A percentile compares a stretch with the other conserved stretches of the same genome.
These are phyloP conservation scores for Trididemnum clinides DNA, from an alignment of 23 tunicate species.

Conservation along the genomic window DNA sequence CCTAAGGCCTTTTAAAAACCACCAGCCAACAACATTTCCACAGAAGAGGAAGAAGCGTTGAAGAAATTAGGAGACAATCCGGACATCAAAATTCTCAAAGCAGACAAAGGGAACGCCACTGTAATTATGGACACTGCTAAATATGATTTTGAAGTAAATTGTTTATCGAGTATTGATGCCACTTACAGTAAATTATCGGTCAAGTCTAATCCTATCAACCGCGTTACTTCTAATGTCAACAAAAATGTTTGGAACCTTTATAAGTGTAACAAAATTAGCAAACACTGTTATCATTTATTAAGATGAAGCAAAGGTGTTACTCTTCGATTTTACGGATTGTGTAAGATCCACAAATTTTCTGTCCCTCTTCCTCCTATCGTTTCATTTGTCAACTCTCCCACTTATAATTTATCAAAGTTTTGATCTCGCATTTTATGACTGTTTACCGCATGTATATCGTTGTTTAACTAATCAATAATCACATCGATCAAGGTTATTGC, in stretches of 20 bases:
- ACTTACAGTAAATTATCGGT: background rate
- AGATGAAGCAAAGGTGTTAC: background rate
- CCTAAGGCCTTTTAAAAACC: conserved; percentile 4
- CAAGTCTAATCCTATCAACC: background rate
- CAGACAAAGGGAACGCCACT: no score
- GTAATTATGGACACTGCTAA: background rate
- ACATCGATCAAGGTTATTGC: no score
- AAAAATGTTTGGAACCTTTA: no score
- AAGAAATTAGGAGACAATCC: background rate
- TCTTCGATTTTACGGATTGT: background rate
- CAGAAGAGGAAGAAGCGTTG: background rate
- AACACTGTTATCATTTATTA: background rate
- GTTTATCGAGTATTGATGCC: background rate
- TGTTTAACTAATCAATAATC: no score
- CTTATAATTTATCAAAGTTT: background rate
- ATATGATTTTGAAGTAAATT: background rate
- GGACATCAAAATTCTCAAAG: background rate
- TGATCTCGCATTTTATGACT: background rate
- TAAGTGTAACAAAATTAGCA: no score
- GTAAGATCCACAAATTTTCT: background rate
- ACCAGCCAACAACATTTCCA: no score
- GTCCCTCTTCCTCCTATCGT: background rate
- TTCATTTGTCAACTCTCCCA: no score
- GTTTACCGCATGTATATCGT: no score
- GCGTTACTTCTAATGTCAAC: background rate